Evolutionary conservation across 2,113 vertebrate genomes (phyloP).

Genomic region (Cettia cetti): DNA sequence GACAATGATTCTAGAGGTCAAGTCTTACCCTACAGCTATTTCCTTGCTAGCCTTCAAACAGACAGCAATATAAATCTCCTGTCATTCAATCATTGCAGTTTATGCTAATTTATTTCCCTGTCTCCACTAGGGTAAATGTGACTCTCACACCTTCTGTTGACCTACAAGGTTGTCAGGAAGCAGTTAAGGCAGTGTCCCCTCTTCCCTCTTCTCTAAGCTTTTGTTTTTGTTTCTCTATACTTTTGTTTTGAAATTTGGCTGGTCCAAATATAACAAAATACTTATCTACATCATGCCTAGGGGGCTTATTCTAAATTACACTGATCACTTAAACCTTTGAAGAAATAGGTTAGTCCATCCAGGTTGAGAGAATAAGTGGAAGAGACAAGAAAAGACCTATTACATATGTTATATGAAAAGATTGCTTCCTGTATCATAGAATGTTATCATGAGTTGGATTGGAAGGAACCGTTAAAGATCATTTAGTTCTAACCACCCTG

Average conservation of each 20-base stretch:
- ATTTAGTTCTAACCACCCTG: background rate
- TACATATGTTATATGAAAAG: background rate
- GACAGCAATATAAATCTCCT: background rate
- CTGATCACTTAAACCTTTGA: background rate
- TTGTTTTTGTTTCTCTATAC: too few species aligned
- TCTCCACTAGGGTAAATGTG: background rate
- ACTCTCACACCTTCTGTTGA: background rate
- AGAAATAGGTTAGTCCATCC: background rate
- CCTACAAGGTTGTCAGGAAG: background rate
- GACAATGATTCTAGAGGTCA: background rate
- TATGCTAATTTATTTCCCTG: background rate
- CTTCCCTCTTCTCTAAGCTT: too few species aligned
- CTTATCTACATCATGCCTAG: background rate
- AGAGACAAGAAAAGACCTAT: background rate
- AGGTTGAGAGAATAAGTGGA: background rate
- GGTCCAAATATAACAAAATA: background rate
- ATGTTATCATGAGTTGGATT: background rate
- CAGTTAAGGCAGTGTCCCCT: background rate
- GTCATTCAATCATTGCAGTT: background rate
- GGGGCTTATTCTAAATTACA: background rate
- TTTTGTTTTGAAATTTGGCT: background rate
- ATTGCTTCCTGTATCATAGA: background rate
- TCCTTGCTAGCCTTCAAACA: background rate
- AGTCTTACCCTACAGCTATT: background rate
- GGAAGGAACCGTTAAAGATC: background rate